These are phyloP conservation scores for Hydropotes inermis DNA, from an alignment of 2,113 vertebrate genomes.

Conservation along the genomic window DNA sequence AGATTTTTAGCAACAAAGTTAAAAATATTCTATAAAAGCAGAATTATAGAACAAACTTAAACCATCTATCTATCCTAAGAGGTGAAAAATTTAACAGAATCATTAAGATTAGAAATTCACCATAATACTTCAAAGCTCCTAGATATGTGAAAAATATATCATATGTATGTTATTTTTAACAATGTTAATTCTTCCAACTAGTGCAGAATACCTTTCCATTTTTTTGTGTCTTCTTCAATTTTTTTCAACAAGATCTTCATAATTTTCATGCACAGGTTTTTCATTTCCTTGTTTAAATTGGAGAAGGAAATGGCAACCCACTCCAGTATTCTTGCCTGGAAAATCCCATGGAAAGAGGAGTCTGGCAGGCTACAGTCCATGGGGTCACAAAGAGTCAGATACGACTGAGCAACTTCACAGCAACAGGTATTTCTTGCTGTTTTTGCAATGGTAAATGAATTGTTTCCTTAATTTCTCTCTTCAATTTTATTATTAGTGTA, in stretches of 20 bases:
- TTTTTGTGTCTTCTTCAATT: neutral
- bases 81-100: neutral
- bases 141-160: neutral
- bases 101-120: neutral
- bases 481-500: neutral
- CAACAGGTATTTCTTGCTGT: neutral
- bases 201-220: neutral
- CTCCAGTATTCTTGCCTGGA: neutral
- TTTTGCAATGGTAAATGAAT: neutral
- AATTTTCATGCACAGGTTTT: too few relatives aligned
- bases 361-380: neutral
- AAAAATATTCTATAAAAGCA: neutral
- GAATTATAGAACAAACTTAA: neutral
- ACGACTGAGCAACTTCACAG: neutral
- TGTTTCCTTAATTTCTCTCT: neutral
- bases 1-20: neutral
- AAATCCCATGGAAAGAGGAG: neutral
- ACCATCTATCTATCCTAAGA: neutral
- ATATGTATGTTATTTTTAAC: neutral
- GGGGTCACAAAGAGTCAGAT: neutral
- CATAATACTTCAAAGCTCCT: neutral
- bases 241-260: neutral
- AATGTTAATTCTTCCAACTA: neutral
- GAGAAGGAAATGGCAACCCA: neutral
- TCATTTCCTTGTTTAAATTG: neutral